Base-by-base conservation (phyloP, 2,888 invertebrate genomes). In the Apamea sordens region DNA sequence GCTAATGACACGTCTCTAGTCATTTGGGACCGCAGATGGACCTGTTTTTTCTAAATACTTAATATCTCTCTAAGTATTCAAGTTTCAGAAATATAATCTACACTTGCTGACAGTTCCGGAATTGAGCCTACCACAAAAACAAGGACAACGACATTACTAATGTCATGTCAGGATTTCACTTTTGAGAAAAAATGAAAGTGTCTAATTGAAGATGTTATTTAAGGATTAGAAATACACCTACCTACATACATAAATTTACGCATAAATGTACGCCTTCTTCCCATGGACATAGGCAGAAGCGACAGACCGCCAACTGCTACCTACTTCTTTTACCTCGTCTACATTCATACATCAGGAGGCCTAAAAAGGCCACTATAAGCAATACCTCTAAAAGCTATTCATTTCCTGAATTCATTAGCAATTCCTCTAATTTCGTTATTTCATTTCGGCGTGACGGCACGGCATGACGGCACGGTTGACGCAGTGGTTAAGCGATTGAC, bases 131-230 rank as follows among this genome's bases (percentile, higher is more conserved):
- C 13, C 36, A 50, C 41, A 81, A 81, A 82, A 69, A 59, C 24
- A 53, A n/a, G 0, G 18, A 44, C 1, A n/a, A 7, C 2, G 0
- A 0, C 28, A 24, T 44, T 24, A 28, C 21, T 3, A 53, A 53
- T 21, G n/a, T 13, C 3, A 24, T 59, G 32, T 28, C 82, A 28
- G 10, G n/a, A 59, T 18, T 6, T 32, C 2, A 61, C 67, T 80
- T 76, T 76, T 67, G 82, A 82, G 13, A 68, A 80, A 75, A 82
- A 75, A 82, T 53, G 32, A 68, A 79, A 79, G 72, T 72, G 21
- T 44, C 13, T 32, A 41, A 69, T 50, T 18, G 18, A 10, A 69
- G 24, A 50, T 77, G n/a, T 65, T 44, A 56, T 56, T 53, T 15
- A 63, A 28, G 4, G 18, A 75, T 50, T 21, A 15, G n/a, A n/a